Conservation (phyloP, 2,888 invertebrate genomes). For the Dasypolia templi region DNA sequence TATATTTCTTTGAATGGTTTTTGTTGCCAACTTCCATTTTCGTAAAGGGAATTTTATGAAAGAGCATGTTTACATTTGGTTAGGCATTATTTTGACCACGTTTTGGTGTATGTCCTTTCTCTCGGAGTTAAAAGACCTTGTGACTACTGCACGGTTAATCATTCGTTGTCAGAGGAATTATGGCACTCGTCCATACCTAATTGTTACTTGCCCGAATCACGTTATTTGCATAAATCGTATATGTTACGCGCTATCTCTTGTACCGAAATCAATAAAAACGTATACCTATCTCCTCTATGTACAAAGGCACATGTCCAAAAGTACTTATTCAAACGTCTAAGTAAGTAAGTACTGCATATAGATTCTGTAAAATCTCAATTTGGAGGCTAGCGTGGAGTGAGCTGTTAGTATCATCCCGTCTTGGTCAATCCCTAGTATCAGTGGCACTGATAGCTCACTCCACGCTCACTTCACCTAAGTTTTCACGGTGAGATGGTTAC, state of each 20-base stretch:
- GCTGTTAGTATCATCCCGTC: no score
- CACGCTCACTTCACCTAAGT: no score
- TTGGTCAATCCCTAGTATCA: no score
- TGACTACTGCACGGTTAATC: conserved; percentile 14
- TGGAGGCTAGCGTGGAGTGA: no score
- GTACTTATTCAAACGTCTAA: background rate
- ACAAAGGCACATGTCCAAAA: background rate
- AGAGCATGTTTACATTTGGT: conserved; percentile 20
- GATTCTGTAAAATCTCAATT: no score
- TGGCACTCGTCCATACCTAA: background rate
- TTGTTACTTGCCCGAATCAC: background rate
- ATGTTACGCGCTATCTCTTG: background rate
- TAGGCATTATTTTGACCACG: conserved; percentile 44
- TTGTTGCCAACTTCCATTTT: conserved; percentile 18
- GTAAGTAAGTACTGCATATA: background rate
- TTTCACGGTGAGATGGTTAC: no score
- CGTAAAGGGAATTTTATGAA: conserved; percentile 23
- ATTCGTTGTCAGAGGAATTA: conserved; percentile 34
- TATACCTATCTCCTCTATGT: background rate
- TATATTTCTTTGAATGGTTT: conserved; percentile 2
- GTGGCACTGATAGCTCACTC: no score
- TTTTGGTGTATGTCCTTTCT: conserved; percentile 45
- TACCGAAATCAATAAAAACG: background rate
- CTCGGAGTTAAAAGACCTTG: conserved; percentile 45
- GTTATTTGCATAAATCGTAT: background rate